phyloP scores from a whole-genome alignment of 2,113 vertebrate genomes.

The Penelope pileata region DNA sequence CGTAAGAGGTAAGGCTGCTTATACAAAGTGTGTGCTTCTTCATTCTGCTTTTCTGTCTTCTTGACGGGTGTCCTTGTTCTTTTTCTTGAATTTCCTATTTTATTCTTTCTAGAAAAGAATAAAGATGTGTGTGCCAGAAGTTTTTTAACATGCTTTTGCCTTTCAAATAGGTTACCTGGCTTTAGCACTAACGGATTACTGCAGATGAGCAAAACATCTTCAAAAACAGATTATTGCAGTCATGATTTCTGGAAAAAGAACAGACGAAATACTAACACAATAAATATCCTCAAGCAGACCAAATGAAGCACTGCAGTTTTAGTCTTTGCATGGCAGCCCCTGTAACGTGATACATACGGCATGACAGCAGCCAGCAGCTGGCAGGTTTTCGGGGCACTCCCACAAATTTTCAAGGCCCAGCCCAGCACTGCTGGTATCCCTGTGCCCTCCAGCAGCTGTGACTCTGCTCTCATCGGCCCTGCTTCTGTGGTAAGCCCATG shows the following conservation, averaged over 20 bases:
- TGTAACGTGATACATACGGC: not conserved
- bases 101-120: not conserved
- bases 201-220: not conserved
- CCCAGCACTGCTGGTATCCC: fast-evolving
- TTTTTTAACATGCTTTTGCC: not conserved
- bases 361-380: not conserved
- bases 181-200: not conserved
- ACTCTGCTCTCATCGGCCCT: not conserved
- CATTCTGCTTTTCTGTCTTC: not conserved
- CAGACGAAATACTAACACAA: not conserved
- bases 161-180: not conserved
- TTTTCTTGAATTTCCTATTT: not conserved
- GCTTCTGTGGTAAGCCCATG: not conserved
- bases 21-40: not conserved
- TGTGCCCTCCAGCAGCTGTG: not conserved
- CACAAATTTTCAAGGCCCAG: not conserved
- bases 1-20: not conserved
- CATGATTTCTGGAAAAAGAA: not conserved
- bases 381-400: not conserved
- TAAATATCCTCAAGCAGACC: not conserved
- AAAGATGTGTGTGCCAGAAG: not conserved
- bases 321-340: not conserved
- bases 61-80: not conserved
- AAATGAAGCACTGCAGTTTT: not conserved
- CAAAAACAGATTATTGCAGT: not conserved